phyloP scores from a whole-genome alignment of 1,140 invertebrate genomes.

The Portunus trituberculatus region DNA sequence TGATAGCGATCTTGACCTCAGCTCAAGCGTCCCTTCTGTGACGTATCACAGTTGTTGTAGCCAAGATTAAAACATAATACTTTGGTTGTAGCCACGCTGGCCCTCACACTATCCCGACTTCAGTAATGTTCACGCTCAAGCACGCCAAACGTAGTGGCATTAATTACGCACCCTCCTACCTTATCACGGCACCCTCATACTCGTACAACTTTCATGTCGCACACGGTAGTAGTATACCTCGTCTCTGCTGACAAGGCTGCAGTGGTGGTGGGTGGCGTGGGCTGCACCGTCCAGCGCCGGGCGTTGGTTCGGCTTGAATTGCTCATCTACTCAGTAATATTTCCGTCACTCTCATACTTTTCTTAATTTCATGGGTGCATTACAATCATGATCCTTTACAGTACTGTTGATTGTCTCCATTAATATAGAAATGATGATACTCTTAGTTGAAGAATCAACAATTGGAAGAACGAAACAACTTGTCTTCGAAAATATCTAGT shows the following conservation, averaged over 20 bases:
- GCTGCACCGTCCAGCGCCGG: not conserved
- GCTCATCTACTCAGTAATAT: not conserved
- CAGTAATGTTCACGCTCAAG: not conserved
- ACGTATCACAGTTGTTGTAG: not conserved
- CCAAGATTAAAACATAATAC: too few relatives aligned
- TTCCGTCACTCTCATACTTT: not conserved
- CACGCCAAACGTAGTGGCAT: not conserved
- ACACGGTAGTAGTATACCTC: not conserved
- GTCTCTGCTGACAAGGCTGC: not conserved
- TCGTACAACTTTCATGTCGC: not conserved
- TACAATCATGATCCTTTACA: not conserved
- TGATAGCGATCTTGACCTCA: not conserved
- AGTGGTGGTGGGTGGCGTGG: not conserved
- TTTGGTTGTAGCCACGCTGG: not conserved
- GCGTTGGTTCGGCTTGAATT: not conserved
- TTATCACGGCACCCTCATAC: conserved; percentile 6
- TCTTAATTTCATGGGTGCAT: not conserved
- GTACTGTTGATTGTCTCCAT: not conserved
- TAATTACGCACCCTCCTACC: not conserved
- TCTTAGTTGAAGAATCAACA: not conserved
- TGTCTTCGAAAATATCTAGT: not conserved
- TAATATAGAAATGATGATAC: not conserved
- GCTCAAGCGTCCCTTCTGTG: not conserved
- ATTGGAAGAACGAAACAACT: not conserved
- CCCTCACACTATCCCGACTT: not conserved